A percentile compares a stretch with the other conserved stretches of the same genome.
phyloP scores from a whole-genome alignment of 2,113 vertebrate genomes.

The Tinamus guttatus region DNA sequence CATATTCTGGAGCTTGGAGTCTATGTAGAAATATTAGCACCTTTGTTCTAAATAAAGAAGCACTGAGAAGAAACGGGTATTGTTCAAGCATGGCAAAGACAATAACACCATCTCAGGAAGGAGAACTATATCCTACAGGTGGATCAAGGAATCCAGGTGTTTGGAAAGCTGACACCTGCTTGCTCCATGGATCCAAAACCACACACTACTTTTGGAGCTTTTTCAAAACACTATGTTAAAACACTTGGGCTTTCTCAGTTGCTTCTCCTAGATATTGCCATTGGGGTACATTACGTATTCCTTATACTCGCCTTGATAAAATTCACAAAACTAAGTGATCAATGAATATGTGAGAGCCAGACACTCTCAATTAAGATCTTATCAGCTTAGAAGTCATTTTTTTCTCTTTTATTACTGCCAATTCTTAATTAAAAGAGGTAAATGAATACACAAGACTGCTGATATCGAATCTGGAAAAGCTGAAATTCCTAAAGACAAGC shows the following conservation, averaged over 20 bases:
- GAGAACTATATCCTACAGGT: conserved; percentile 21
- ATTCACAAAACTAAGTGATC: conserved; percentile 46
- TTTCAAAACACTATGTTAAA: conserved; percentile 38
- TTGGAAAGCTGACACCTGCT: conserved; percentile 38
- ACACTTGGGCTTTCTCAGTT: conserved; percentile 42
- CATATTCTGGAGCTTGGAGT: fast-evolving
- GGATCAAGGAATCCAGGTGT: conserved; percentile 56
- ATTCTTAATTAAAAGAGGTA: conserved; percentile 59
- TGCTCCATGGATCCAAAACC: conserved; percentile 36
- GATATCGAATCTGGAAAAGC: conserved; percentile 35
- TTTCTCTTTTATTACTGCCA: conserved; percentile 35
- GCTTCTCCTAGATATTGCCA: conserved; percentile 10
- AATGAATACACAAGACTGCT: not conserved
- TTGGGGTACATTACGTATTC: not conserved
- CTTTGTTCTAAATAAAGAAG: not conserved
- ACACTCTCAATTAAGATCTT: conserved; percentile 49
- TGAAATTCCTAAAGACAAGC: conserved; percentile 16
- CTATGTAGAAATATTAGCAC: not conserved
- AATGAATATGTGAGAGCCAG: conserved; percentile 14
- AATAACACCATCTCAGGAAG: not conserved
- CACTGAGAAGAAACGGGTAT: not conserved
- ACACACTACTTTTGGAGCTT: conserved; percentile 6
- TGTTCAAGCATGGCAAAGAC: not conserved
- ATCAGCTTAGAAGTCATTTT: conserved; percentile 11
- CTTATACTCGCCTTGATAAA: not conserved